phyloP scores from a whole-genome alignment of 2,113 vertebrate species.

The Corvus cornix region DNA sequence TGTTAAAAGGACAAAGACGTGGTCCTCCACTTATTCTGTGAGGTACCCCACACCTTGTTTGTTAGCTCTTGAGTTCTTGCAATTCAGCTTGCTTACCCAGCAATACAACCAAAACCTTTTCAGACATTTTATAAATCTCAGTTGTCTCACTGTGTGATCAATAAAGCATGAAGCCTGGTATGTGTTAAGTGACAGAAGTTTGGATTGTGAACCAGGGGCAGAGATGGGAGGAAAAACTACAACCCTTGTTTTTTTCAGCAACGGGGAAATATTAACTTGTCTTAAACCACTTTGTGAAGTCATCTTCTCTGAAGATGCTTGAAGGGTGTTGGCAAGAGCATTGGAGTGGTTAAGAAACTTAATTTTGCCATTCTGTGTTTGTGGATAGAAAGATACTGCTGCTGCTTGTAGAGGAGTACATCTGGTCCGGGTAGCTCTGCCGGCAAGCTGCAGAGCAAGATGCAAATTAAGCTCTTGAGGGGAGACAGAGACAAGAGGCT shows the following conservation, averaged over 20 bases:
- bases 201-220: neutral
- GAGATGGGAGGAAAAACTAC: neutral
- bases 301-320: neutral
- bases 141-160: neutral
- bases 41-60: neutral
- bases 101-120: neutral
- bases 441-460: neutral
- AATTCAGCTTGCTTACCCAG: neutral
- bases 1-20: neutral
- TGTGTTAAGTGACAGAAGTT: neutral
- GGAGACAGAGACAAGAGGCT: neutral
- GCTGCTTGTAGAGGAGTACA: neutral
- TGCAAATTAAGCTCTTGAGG: neutral
- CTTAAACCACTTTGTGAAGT: neutral
- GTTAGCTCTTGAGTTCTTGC: neutral
- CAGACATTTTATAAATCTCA: neutral
- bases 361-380: neutral
- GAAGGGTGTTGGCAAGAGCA: neutral
- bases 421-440: neutral
- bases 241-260: neutral
- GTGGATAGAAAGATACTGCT: neutral
- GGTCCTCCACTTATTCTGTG: neutral
- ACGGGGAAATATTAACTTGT: neutral
- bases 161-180: neutral
- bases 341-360: neutral